These are phyloP conservation scores for Morpho deidamia DNA, from an alignment of 2,888 invertebrate species.

Conservation along the genomic window DNA sequence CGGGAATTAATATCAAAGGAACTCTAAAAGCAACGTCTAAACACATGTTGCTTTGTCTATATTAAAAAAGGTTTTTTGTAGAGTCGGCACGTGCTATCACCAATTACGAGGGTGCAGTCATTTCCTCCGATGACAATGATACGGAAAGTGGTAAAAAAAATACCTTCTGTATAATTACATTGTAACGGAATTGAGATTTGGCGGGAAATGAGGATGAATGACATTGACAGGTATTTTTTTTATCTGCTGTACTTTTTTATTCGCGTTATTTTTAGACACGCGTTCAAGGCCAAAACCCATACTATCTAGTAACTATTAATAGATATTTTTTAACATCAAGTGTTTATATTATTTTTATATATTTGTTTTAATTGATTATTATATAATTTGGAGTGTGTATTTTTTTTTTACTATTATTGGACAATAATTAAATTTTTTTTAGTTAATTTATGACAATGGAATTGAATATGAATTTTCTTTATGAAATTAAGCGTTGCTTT, in stretches of 20 bases:
- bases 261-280: neutral
- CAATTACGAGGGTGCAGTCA: conserved; percentile 59
- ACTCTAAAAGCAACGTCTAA: conserved; percentile 15
- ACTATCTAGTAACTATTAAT: neutral
- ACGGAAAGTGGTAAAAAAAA: conserved; percentile 42
- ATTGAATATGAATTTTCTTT: no score
- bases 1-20: neutral
- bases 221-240: conserved; percentile 15
- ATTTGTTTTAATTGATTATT: no score
- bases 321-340: no score
- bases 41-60: conserved; percentile 39
- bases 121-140: conserved; percentile 70
- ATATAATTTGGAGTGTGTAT: no score
- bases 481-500: no score
- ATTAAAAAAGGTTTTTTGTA: conserved; percentile 29
- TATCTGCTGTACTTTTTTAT: conserved; percentile 9
- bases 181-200: conserved; percentile 36
- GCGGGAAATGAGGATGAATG: conserved; percentile 32
- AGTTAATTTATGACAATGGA: no score
- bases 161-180: conserved; percentile 33
- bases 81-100: conserved; percentile 47
- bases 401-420: no score
- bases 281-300: conserved; percentile 1
- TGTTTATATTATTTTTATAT: no score
- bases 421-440: no score